These are phyloP conservation scores for Drosophila eohydei DNA, from an alignment of 2,888 invertebrate genomes.

Conservation along the genomic window DNA sequence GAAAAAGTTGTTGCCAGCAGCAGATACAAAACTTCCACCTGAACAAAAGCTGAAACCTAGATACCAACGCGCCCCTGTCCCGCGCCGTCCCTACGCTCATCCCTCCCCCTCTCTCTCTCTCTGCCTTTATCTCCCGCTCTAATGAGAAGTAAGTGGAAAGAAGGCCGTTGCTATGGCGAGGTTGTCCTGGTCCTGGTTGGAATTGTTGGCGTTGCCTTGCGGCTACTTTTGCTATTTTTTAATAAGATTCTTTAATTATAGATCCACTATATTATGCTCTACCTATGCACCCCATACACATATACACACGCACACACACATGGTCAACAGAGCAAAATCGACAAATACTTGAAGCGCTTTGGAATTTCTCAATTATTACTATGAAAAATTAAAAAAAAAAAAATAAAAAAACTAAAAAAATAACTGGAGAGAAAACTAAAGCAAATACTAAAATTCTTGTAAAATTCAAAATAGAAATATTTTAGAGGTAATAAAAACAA, in stretches of 20 bases:
- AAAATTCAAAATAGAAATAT: neutral
- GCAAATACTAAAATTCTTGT: slow-evolving; percentile 1
- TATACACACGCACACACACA: slow-evolving; percentile 19
- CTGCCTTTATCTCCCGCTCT: neutral
- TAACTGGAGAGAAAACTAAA: neutral
- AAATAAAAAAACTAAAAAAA: slow-evolving; percentile 3
- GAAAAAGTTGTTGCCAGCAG: slow-evolving; percentile 27
- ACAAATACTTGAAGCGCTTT: slow-evolving; percentile 21
- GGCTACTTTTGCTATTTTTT: slow-evolving; percentile 50
- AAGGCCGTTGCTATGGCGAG: slow-evolving; percentile 33
- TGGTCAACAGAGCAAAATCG: slow-evolving; percentile 5
- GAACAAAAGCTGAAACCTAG: slow-evolving; percentile 27
- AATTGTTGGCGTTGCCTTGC: slow-evolving; percentile 1
- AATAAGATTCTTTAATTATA: slow-evolving; percentile 56
- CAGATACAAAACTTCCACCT: slow-evolving; percentile 43
- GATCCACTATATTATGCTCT: slow-evolving; percentile 37
- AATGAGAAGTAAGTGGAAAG: slow-evolving; percentile 9
- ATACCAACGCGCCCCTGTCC: neutral
- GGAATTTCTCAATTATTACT: slow-evolving; percentile 59
- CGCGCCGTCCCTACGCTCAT: neutral
- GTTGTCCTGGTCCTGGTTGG: neutral
- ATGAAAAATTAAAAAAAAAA: slow-evolving; percentile 8
- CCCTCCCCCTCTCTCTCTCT: neutral
- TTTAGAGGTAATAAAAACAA: neutral
- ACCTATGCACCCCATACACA: slow-evolving; percentile 25